A percentile compares a stretch with the other conserved stretches of the same genome.
Evolutionary conservation across 1,140 invertebrate genomes (phyloP).

Genomic region (Propsilocerus akamusi): DNA sequence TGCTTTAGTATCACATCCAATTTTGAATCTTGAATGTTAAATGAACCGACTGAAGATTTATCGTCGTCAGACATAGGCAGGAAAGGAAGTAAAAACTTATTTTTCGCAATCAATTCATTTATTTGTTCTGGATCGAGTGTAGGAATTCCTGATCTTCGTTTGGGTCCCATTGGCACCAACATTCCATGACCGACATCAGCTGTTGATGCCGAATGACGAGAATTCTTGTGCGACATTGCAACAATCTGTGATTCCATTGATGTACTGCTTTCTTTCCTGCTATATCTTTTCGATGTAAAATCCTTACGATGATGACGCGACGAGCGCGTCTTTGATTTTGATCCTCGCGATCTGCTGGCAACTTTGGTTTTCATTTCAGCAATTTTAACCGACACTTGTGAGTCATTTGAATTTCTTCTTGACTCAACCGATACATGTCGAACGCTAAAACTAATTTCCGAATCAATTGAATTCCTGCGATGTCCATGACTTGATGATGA

Average conservation of each 20-base stretch:
- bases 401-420: conserved; percentile 63
- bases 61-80: conserved; percentile 27
- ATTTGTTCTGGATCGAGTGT: conserved; percentile 31
- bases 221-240: conserved; percentile 22
- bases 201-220: conserved; percentile 13
- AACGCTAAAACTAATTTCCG: conserved; percentile 61
- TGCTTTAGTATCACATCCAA: conserved; percentile 30
- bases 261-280: conserved; percentile 49
- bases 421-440: conserved; percentile 65
- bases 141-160: conserved; percentile 30
- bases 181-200: not conserved
- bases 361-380: conserved; percentile 60
- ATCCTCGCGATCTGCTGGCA: conserved; percentile 27
- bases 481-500: conserved; percentile 31
- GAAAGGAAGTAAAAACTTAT: conserved; percentile 31
- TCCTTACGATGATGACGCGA: conserved; percentile 23
- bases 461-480: conserved; percentile 42
- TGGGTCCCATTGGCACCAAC: not conserved
- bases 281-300: conserved; percentile 20
- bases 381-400: conserved; percentile 64
- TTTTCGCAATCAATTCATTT: conserved; percentile 28
- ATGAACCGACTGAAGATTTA: conserved; percentile 30
- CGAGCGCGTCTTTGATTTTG: conserved; percentile 25
- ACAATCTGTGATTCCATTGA: conserved; percentile 56
- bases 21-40: conserved; percentile 29